A percentile compares a stretch with the other conserved stretches of the same genome.
Conservation (phyloP, 2,888 invertebrate genomes). For the Platycnemis pennipes region DNA sequence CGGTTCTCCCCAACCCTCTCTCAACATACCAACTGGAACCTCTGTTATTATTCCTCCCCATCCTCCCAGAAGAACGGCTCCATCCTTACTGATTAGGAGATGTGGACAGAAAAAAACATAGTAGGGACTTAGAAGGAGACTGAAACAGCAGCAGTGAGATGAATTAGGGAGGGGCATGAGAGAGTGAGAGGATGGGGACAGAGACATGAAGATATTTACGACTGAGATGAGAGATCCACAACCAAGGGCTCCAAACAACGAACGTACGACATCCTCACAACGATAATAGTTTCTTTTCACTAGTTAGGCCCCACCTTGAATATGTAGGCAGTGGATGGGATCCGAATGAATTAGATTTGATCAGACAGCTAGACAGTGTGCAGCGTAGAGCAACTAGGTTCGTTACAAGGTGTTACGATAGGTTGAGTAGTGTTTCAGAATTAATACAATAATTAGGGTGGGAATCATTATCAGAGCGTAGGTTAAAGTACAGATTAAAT, state of each 20-base stretch:
- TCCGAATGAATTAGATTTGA: no score
- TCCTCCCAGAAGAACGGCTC: constrained; percentile 27
- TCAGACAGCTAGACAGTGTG: no score
- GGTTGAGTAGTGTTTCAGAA: no score
- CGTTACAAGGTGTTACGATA: no score
- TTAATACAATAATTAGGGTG: no score
- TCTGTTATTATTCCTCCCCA: not conserved
- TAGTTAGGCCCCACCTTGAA: no score
- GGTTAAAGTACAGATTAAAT: no score
- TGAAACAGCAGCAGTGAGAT: not conserved
- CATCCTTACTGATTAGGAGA: constrained; percentile 56
- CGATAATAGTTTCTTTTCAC: no score
- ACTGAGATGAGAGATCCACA: not conserved
- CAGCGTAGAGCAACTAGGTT: no score
- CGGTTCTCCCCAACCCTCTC: constrained; percentile 25
- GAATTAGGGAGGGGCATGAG: not conserved
- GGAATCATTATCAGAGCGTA: no score
- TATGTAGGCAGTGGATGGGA: no score
- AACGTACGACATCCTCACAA: no score
- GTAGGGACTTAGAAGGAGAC: not conserved
- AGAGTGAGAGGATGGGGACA: not conserved
- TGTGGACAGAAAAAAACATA: not conserved
- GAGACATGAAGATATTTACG: constrained; percentile 12
- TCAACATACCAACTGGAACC: not conserved
- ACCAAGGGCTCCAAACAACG: not conserved